A percentile compares a stretch with the other conserved stretches of the same genome.
Evolutionary conservation across 1,140 invertebrate species (phyloP).

Genomic region (Pogonognathellus flavescens): DNA sequence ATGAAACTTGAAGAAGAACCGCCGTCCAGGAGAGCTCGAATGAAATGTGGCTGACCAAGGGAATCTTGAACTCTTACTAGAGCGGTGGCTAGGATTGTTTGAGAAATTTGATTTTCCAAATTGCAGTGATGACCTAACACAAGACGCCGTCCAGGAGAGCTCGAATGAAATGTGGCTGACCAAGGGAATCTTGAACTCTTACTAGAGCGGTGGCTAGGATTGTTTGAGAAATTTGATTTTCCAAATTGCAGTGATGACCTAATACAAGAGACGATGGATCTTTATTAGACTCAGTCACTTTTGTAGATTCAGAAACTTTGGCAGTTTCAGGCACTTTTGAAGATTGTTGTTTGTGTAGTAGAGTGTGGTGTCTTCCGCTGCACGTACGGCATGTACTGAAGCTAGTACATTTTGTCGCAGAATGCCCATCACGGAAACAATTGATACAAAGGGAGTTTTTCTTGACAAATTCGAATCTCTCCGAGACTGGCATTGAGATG

Average conservation of each 20-base stretch:
- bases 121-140: neutral
- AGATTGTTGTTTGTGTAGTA: neutral
- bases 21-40: constrained; percentile 7
- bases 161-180: neutral
- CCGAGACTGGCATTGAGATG: neutral
- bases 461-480: constrained; percentile 2
- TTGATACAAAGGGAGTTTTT: constrained; percentile 38
- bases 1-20: constrained; percentile 32
- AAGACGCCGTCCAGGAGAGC: neutral
- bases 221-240: neutral
- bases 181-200: neutral
- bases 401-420: neutral
- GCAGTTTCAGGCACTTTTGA: too few species aligned
- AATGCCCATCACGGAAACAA: constrained; percentile 40
- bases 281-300: too few species aligned
- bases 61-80: neutral
- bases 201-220: constrained; percentile 1
- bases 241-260: neutral
- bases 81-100: constrained; percentile 6
- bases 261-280: neutral
- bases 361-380: neutral
- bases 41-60: neutral
- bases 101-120: too few species aligned
- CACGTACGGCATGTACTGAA: neutral
- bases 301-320: too few species aligned